Percentiles rank a stretch among this genome's conserved stretches.
phyloP scores from a whole-genome alignment of 2,797 vertebrate species.

The Ambastaia sidthimunki region DNA sequence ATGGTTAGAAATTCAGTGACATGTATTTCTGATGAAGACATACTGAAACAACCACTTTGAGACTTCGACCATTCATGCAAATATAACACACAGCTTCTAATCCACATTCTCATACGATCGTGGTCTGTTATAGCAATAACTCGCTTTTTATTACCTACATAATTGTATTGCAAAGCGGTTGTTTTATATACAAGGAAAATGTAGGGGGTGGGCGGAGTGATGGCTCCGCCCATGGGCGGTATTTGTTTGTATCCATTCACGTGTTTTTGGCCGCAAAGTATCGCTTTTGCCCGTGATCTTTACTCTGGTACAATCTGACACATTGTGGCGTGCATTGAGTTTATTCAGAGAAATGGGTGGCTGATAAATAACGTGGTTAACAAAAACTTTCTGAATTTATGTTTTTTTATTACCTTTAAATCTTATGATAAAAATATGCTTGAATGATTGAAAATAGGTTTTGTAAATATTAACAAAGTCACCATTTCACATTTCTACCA shows the following conservation, averaged over 20 bases:
- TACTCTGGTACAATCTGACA: background rate
- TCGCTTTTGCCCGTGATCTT: background rate
- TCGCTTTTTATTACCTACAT: too few species aligned
- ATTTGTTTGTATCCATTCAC: conserved; percentile 41
- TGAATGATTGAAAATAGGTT: background rate
- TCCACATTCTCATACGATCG: background rate
- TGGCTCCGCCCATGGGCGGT: conserved; percentile 16
- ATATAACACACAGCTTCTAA: background rate
- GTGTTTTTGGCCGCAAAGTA: conserved; percentile 25
- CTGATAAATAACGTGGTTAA: background rate
- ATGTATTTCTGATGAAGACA: background rate
- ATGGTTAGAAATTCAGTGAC: background rate
- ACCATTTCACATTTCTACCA: too few species aligned
- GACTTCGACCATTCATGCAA: background rate
- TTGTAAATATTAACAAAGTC: too few species aligned
- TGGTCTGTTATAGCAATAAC: background rate
- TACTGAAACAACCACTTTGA: conserved; percentile 33
- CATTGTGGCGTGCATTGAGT: background rate
- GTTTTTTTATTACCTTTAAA: background rate
- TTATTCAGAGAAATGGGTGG: background rate
- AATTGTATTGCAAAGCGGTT: background rate
- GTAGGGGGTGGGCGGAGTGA: background rate
- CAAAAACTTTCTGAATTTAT: background rate
- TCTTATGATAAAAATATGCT: background rate
- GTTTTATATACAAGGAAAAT: conserved; percentile 29